Evolutionary conservation across 53 echinoderm and acorn worm genomes (phyloP).

Genomic region (Echinarachnius parma): DNA sequence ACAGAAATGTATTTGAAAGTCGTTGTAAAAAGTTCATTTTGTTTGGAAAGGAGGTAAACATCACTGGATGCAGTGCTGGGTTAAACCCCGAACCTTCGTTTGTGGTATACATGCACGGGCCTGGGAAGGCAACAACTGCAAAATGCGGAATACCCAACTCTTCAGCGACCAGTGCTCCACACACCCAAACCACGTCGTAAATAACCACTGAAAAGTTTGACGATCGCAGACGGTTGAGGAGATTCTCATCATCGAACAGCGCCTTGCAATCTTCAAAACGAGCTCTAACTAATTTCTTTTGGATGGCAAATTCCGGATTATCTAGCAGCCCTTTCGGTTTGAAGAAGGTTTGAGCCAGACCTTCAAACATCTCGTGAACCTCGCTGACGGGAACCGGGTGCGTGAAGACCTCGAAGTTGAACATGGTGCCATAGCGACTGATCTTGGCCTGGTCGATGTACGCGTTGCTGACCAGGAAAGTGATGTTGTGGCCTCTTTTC

Average conservation of each 20-base stretch:
- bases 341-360: too few species aligned
- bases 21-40: conserved; percentile 9
- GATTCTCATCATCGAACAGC: neutral
- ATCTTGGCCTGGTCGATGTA: conserved; percentile 35
- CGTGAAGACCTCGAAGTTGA: conserved; percentile 44
- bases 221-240: neutral
- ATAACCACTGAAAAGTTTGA: conserved; percentile 32
- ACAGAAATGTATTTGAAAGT: neutral
- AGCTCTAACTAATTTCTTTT: conserved; percentile 3
- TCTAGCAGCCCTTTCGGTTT: too few species aligned
- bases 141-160: conserved; percentile 8
- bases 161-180: conserved; percentile 17
- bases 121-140: neutral
- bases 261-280: conserved; percentile 7
- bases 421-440: conserved; percentile 46
- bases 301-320: too few species aligned
- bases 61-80: neutral
- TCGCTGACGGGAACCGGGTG: conserved; percentile 20
- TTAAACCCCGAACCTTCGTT: neutral
- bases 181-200: conserved; percentile 14
- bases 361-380: conserved; percentile 44
- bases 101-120: neutral
- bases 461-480: conserved; percentile 50
- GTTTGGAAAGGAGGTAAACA: neutral
- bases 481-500: conserved; percentile 45